These are phyloP conservation scores for Minunthozetes semirufus DNA, from an alignment of 2,888 invertebrate species.

Conservation along the genomic window DNA sequence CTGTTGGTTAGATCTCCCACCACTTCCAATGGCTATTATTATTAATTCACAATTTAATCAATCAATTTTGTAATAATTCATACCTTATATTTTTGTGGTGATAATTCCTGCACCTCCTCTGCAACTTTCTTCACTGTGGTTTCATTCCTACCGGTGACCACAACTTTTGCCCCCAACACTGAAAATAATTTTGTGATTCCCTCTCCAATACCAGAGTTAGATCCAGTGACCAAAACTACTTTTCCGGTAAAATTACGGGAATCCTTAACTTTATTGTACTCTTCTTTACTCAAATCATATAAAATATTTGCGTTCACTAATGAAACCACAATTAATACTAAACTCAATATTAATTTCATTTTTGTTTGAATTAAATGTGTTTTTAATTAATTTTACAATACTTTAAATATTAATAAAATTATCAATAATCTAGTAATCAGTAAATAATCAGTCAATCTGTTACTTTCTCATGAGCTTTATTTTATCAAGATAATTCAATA, in stretches of 20 bases:
- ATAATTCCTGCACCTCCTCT: neutral
- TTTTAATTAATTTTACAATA: too few relatives aligned
- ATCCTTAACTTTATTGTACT: neutral
- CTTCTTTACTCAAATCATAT: too few relatives aligned
- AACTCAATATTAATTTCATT: too few relatives aligned
- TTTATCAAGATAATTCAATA: too few relatives aligned
- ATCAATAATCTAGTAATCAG: too few relatives aligned
- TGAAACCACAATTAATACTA: too few relatives aligned
- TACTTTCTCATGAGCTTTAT: too few relatives aligned
- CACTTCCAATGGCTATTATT: slow-evolving; percentile 33
- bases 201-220: slow-evolving; percentile 27
- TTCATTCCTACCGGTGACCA: slow-evolving; percentile 19
- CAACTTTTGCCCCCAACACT: slow-evolving; percentile 20
- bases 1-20: slow-evolving; percentile 27
- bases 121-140: slow-evolving; percentile 25
- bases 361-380: too few relatives aligned
- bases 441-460: too few relatives aligned
- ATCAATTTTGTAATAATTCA: too few relatives aligned
- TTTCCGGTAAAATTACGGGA: slow-evolving; percentile 20
- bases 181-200: slow-evolving; percentile 28
- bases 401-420: too few relatives aligned
- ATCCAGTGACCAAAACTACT: slow-evolving; percentile 31
- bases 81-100: slow-evolving; percentile 23
- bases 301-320: too few relatives aligned
- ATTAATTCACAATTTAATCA: neutral